Percentiles rank a stretch among this genome's conserved stretches.
phyloP scores from a whole-genome alignment of 2,797 vertebrate species.

The Babyrousa celebensis region DNA sequence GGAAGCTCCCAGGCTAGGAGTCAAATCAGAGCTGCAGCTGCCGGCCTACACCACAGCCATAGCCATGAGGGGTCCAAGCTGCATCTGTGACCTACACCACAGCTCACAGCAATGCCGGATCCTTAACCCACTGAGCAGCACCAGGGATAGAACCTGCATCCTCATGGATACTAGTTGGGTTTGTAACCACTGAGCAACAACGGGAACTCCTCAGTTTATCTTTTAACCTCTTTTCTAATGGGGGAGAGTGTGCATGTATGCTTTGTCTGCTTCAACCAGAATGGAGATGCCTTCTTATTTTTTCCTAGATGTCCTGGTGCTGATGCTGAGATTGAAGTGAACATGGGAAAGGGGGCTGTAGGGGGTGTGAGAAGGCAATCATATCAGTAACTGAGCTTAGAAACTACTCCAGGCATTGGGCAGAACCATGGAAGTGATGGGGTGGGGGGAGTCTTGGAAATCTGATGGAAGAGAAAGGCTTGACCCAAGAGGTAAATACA shows the following conservation, averaged over 20 bases:
- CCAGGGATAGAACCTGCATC: no score
- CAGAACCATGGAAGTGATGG: background rate
- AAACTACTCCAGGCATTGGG: background rate
- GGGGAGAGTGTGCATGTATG: fast-evolving
- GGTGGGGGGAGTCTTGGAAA: background rate
- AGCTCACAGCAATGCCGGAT: no score
- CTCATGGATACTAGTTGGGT: no score
- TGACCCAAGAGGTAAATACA: background rate
- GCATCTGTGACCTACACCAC: no score
- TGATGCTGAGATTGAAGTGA: background rate
- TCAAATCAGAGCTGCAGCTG: no score
- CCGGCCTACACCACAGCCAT: no score
- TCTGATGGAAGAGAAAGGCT: background rate
- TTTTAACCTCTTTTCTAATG: background rate
- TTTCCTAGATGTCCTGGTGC: background rate
- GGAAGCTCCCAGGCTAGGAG: no score
- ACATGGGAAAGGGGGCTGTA: background rate
- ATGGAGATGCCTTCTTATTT: background rate
- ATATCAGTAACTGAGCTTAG: background rate
- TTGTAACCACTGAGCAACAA: no score
- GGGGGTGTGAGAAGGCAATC: background rate
- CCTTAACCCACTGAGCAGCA: no score
- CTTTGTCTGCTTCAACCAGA: background rate
- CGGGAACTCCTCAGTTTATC: background rate
- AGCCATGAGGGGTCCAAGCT: no score